Base-by-base conservation (phyloP, 2,113 vertebrate species). In the Zosterops borbonicus region DNA sequence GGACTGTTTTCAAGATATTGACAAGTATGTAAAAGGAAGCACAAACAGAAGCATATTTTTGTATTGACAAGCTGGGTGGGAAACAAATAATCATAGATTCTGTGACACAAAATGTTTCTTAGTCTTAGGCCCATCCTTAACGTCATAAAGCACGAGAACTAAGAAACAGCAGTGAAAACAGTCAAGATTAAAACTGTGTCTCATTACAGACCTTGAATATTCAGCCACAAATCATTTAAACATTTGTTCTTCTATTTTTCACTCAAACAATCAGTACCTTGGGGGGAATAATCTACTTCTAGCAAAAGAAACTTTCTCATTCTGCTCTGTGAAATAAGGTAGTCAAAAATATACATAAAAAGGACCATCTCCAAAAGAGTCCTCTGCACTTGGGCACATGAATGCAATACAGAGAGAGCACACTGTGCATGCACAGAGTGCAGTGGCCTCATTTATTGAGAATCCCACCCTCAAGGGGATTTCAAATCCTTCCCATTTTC, bases 381-480 rank as follows among this genome's bases (percentile, higher is more conserved):
- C 35, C 28, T 63, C 55, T 15, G 44, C 53, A 46, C 13, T n/a
- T 46, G 42, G 49, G 55, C n/a, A 65, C 0, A 0, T 20, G 31
- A 49, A 33, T 25, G 11, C 23, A 64, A 37, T 2, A 53, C 9
- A 74, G 14, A 62, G 71, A 41, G 55, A n/a, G 11, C 41, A 68
- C 4, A 15, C 9, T 27, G 16, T 9, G 17, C 11, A 18, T 18
- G 19, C 24, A 81, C 46, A 74, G 60, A 0, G 2, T 11, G 24
- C 33, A 2, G 1, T 6, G 23, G 7, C 25, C 17, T 70, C 33
- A 18, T 44, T 60, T 69, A 28, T 7, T 53, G 16, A 68, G 52
- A 87, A 35, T 14, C 17, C 29, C 3, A 0, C 52, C 55, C 35
- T 47, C 6, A 1, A 87, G 29, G 24, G 29, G 33, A 71, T 59